Evolutionary conservation across 1,140 invertebrate genomes (phyloP).

Genomic region (Hydropsyche tenuis): DNA sequence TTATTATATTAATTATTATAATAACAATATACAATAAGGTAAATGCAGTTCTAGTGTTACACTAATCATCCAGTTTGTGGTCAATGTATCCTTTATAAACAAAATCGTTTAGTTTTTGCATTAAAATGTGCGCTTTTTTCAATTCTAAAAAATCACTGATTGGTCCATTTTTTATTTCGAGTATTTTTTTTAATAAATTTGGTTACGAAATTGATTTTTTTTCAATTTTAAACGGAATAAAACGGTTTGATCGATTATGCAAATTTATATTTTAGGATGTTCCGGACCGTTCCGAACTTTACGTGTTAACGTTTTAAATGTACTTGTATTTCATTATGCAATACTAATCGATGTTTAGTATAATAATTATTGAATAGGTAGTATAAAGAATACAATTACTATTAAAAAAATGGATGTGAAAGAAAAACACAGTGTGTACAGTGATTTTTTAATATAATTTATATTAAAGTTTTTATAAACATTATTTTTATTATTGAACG

Average conservation of each 20-base stretch:
- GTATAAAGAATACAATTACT: conserved; percentile 31
- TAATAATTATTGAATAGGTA: conserved; percentile 36
- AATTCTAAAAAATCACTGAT: background rate
- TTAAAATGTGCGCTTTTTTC: too few relatives aligned
- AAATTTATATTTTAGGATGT: background rate
- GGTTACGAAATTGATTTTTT: too few relatives aligned
- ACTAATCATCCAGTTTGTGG: conserved; percentile 28
- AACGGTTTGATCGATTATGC: background rate
- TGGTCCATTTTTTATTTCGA: background rate
- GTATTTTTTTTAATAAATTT: background rate
- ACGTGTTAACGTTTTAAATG: conserved; percentile 16
- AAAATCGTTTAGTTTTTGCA: too few relatives aligned
- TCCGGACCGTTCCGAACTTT: conserved; percentile 8
- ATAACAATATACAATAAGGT: conserved; percentile 37
- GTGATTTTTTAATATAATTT: conserved; percentile 37
- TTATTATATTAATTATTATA: conserved; percentile 38
- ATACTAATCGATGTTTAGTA: conserved; percentile 48
- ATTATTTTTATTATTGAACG: conserved; percentile 36
- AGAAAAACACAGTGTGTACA: conserved; percentile 34
- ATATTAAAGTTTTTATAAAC: conserved; percentile 25
- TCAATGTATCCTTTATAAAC: conserved; percentile 1
- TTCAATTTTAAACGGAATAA: background rate
- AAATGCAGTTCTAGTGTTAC: conserved; percentile 38
- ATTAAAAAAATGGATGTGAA: conserved; percentile 32
- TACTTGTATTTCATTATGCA: conserved; percentile 44